Percentiles rank a stretch among this genome's conserved stretches.
Evolutionary conservation across 2,888 invertebrate genomes (phyloP).

Genomic region (Drosophila conformis): DNA sequence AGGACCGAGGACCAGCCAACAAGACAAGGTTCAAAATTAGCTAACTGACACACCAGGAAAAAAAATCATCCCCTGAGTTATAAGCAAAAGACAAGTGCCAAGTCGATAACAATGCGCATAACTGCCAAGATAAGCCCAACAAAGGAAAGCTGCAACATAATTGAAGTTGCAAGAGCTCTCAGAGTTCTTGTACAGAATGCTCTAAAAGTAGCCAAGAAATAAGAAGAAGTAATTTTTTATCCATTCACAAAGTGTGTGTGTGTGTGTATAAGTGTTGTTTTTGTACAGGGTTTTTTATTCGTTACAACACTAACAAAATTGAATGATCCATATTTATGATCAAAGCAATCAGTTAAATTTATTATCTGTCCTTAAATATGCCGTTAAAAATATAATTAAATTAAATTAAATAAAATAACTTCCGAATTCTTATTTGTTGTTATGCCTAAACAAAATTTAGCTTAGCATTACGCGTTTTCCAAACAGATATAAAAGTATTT

Average conservation of each 20-base stretch:
- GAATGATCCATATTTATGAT: not conserved
- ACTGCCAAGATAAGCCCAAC: slow-evolving; percentile 31
- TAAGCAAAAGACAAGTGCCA: slow-evolving; percentile 42
- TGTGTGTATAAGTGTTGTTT: not conserved
- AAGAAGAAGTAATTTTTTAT: not conserved
- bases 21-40: slow-evolving; percentile 49
- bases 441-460: not conserved
- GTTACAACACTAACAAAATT: not conserved
- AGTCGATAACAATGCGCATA: slow-evolving; percentile 35
- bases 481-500: not conserved
- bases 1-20: slow-evolving; percentile 21
- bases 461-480: no score
- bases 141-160: slow-evolving; percentile 24
- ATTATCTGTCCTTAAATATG: not conserved
- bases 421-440: not conserved
- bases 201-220: not conserved
- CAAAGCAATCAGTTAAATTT: not conserved
- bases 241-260: not conserved
- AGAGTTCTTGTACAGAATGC: not conserved
- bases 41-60: slow-evolving; percentile 36
- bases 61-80: slow-evolving; percentile 49
- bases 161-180: slow-evolving; percentile 18
- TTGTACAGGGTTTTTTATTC: not conserved
- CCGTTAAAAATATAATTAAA: not conserved
- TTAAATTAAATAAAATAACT: not conserved